Evolutionary conservation across 1,140 invertebrate species (phyloP).

Genomic region (Leptopilina boulardi): DNA sequence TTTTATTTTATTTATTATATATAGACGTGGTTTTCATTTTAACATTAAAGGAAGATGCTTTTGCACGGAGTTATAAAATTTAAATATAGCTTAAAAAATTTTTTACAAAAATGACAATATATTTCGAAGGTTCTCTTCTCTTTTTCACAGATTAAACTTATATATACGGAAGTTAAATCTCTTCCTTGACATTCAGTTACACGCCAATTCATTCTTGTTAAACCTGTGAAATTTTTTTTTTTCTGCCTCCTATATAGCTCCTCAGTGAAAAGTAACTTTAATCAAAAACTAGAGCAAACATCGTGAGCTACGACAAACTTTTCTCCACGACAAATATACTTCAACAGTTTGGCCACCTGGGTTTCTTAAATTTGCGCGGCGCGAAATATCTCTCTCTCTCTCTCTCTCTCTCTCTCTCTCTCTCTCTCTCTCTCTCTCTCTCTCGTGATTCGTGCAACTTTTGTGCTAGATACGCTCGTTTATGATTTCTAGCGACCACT

Average conservation of each 20-base stretch:
- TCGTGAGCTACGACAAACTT: not conserved
- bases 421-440: too few relatives aligned
- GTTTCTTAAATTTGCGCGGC: constrained; percentile 2
- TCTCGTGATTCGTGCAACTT: constrained; percentile 21
- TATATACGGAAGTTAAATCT: not conserved
- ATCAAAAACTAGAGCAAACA: constrained; percentile 30
- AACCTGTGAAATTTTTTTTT: not conserved
- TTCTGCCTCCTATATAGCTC: too few relatives aligned
- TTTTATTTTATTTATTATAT: too few relatives aligned
- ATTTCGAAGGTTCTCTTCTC: not conserved
- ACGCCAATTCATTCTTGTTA: constrained; percentile 25
- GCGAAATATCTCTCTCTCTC: not conserved
- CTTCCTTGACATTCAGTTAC: constrained; percentile 13
- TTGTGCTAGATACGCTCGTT: constrained; percentile 17
- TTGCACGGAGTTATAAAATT: too few relatives aligned
- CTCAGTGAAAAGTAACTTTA: not conserved
- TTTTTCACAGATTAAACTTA: not conserved
- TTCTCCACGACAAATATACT: constrained; percentile 24
- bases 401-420: too few relatives aligned
- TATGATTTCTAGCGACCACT: constrained; percentile 31
- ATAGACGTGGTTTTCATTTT: too few relatives aligned
- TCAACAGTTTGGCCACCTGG: constrained; percentile 31
- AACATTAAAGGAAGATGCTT: too few relatives aligned
- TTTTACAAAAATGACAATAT: too few relatives aligned
- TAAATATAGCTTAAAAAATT: too few relatives aligned